Base-by-base conservation (phyloP, 2,888 invertebrate genomes). In the Isotomurus palustris region DNA sequence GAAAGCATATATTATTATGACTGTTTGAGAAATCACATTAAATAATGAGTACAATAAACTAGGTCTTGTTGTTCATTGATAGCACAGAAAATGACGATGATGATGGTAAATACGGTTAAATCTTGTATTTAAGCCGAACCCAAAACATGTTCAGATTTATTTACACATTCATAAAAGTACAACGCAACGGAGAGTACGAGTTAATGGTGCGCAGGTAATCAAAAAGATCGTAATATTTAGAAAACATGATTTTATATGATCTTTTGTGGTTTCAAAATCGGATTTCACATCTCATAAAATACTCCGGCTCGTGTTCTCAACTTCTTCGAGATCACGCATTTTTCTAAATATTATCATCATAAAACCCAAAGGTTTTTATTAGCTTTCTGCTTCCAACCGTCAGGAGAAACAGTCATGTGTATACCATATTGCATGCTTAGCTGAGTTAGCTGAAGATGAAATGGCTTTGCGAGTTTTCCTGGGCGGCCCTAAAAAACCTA, bases 221-320 rank as follows among this genome's bases (percentile, higher is more conserved):
- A 44, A 53, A 27, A 52, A 44, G 24, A 29, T 6, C 43, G 22
- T 29, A 32, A 44, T 32, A 43, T 40, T 28, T 5, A 21, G 32
- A 29, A 35, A 47, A 29, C 40, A 55, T 29, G 48, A 32, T 40
- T 40, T 40, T 27, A 36, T 19, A 24, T 25, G 43, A 36, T 54
- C 54, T 45, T 29, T 43, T 44, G 29, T 55, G 36, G 55, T 28
- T 36, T 22, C 22, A 50, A 50, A 50, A 56, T 56, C 56, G 50
- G 50, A 56, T 56, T 56, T 56, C 56, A 56, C 56, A 56, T 56
- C 56, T 56, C 56, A 28, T 56, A 56, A 56, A 56, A 43, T 50
- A 10, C 8, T 29, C 21, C 43, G 56, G 56, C 56, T 56, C 56
- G 56, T 56, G 56, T 56, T 56, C 56, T 28, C 41, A 50, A 49